Evolutionary conservation across 2,113 vertebrate species (phyloP).

Genomic region (Indicator maculatus): DNA sequence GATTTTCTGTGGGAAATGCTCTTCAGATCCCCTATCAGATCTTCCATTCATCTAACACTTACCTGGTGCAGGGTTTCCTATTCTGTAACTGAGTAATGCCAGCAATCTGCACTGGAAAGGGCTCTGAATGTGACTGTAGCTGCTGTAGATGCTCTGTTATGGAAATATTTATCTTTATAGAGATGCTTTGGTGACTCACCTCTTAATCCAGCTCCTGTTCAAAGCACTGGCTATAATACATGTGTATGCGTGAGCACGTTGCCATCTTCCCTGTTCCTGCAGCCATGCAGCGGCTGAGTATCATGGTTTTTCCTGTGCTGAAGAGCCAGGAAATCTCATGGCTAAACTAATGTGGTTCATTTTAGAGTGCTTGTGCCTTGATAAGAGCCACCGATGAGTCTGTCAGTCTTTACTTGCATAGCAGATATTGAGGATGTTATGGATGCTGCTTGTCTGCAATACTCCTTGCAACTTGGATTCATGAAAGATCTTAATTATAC

Average conservation of each 20-base stretch:
- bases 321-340: not conserved
- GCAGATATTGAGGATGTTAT: fast-evolving
- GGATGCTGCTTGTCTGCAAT: not conserved
- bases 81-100: not conserved
- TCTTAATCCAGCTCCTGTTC: not conserved
- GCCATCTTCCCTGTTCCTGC: not conserved
- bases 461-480: not conserved
- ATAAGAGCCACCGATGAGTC: not conserved
- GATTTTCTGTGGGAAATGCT: not conserved
- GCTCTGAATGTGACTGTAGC: not conserved
- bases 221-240: not conserved
- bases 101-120: not conserved
- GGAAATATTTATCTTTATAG: not conserved
- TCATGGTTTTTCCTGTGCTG: not conserved
- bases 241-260: fast-evolving
- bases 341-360: not conserved
- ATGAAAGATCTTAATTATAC: not conserved
- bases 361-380: fast-evolving
- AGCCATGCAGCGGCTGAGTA: fast-evolving
- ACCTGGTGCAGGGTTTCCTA: fast-evolving
- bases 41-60: not conserved
- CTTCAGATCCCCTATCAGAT: not conserved
- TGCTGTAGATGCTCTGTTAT: not conserved
- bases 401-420: fast-evolving
- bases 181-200: not conserved